A percentile compares a stretch with the other conserved stretches of the same genome.
phyloP scores from a whole-genome alignment of 2,797 vertebrate genomes.

The Lepidocolaptes lacrymiger region DNA sequence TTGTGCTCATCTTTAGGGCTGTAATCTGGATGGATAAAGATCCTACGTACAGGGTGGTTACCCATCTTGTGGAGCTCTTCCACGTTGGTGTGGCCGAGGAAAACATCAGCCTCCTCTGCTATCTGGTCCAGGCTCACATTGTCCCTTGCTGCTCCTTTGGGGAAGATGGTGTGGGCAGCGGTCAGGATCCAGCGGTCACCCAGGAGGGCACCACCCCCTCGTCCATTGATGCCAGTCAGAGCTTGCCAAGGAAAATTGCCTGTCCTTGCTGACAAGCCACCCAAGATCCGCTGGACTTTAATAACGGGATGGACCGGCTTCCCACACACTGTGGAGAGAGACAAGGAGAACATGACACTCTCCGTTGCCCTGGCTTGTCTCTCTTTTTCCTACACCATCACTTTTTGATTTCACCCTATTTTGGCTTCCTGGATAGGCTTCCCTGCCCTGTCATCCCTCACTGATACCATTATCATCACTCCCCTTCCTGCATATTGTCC shows the following conservation, averaged over 20 bases:
- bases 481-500: neutral
- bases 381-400: neutral
- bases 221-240: constrained; percentile 42
- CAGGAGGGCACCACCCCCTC: constrained; percentile 75
- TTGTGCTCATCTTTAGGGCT: constrained; percentile 38
- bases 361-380: neutral
- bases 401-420: neutral
- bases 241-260: constrained; percentile 83
- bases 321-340: constrained; percentile 75
- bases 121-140: neutral
- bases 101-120: constrained; percentile 14
- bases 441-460: neutral
- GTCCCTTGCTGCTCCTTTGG: constrained; percentile 13
- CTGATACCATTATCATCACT: neutral
- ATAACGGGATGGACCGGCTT: constrained; percentile 57
- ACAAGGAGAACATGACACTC: neutral
- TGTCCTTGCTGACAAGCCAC: constrained; percentile 34
- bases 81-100: constrained; percentile 74
- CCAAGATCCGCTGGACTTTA: constrained; percentile 66
- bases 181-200: constrained; percentile 81
- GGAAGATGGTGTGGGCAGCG: constrained; percentile 75
- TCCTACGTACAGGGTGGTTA: constrained; percentile 59
- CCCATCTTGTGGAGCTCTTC: neutral
- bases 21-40: constrained; percentile 75
- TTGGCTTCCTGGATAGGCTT: neutral